Percentiles rank a stretch among this genome's conserved stretches.
Conservation (phyloP, 2,113 vertebrate species). For the Oreochromis aureus region DNA sequence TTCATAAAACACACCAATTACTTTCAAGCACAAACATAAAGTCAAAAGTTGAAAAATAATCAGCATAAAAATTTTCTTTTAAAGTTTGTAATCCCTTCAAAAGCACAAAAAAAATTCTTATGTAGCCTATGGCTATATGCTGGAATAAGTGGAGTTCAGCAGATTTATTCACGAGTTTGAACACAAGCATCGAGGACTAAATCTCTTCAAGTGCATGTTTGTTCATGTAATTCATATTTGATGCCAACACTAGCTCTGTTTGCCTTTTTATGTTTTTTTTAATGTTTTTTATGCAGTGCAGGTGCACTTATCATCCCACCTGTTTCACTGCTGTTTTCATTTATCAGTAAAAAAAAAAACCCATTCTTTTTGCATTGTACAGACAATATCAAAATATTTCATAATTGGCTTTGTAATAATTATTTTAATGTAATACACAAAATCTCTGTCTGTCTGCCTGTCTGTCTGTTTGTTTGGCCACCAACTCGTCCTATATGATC, state of each 20-base stretch:
- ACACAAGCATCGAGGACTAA: neutral
- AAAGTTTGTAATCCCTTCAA: neutral
- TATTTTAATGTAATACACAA: neutral
- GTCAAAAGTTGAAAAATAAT: neutral
- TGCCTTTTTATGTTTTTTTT: neutral
- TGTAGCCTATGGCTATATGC: neutral
- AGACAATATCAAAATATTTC: neutral
- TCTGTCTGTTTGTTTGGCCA: accelerated
- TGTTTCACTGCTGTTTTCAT: neutral
- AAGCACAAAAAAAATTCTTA: neutral
- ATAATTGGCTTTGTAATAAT: neutral
- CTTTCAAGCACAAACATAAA: neutral
- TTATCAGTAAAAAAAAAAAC: neutral
- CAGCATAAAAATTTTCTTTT: neutral
- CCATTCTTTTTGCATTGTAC: neutral
- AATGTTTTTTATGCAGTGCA: neutral
- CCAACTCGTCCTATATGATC: neutral
- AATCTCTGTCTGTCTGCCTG: neutral
- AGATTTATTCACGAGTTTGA: neutral
- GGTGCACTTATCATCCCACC: neutral
- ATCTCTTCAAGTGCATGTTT: neutral
- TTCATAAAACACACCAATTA: neutral
- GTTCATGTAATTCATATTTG: neutral
- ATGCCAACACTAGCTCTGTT: neutral
- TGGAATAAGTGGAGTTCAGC: neutral